Percentiles rank a stretch among this genome's conserved stretches.
phyloP scores from a whole-genome alignment of 2,888 invertebrate species.

The Ophion ellenae region DNA sequence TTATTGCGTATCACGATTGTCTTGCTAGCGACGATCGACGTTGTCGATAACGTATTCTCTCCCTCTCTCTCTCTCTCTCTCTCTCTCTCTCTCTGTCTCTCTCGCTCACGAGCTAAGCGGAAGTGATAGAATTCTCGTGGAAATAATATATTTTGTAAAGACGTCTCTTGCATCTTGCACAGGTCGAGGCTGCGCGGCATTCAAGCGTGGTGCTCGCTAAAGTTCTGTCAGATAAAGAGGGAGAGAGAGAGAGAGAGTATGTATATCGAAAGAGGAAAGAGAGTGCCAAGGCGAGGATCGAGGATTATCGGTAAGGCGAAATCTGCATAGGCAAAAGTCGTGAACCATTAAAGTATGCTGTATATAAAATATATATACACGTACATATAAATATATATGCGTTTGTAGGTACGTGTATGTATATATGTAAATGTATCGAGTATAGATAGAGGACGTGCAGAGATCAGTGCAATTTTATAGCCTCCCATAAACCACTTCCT shows the following conservation, averaged over 20 bases:
- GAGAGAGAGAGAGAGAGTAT: slow-evolving; percentile 14
- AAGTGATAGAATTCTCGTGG: slow-evolving; percentile 62
- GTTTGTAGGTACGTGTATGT: not conserved
- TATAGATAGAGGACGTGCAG: slow-evolving; percentile 45
- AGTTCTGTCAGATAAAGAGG: slow-evolving; percentile 31
- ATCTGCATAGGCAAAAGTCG: slow-evolving; percentile 82
- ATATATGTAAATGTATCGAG: slow-evolving; percentile 28
- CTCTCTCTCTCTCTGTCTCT: not conserved
- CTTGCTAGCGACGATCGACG: slow-evolving; percentile 49
- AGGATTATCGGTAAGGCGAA: slow-evolving; percentile 78
- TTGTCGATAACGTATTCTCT: no score
- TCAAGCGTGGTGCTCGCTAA: slow-evolving; percentile 40
- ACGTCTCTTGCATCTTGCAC: slow-evolving; percentile 52
- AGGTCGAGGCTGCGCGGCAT: slow-evolving; percentile 57
- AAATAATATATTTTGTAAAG: slow-evolving; percentile 63
- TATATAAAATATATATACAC: slow-evolving; percentile 73
- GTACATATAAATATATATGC: slow-evolving; percentile 24
- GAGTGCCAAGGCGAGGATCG: slow-evolving; percentile 74
- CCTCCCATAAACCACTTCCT: slow-evolving; percentile 69
- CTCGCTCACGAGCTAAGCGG: slow-evolving; percentile 48
- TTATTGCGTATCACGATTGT: slow-evolving; percentile 18
- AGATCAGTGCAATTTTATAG: slow-evolving; percentile 64
- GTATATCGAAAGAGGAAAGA: slow-evolving; percentile 5
- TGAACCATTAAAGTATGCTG: slow-evolving; percentile 80
- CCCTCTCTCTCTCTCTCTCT: no score